Percentiles rank a stretch among this genome's conserved stretches.
Evolutionary conservation across 2,888 invertebrate species (phyloP).

Genomic region (Tineola bisselliella): DNA sequence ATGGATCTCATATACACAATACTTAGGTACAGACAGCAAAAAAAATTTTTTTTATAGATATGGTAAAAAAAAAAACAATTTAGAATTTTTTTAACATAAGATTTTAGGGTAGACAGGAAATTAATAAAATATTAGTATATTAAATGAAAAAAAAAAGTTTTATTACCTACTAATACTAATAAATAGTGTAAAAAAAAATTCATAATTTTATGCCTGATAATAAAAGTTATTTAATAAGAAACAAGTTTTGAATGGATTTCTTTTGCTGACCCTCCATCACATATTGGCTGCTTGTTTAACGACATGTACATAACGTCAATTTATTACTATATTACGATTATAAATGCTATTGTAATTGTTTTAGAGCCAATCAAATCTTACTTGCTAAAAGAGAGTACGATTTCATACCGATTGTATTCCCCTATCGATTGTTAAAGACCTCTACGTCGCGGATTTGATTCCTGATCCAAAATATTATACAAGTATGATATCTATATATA

Average conservation of each 20-base stretch:
- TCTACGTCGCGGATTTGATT: too few relatives aligned
- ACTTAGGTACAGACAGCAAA: neutral
- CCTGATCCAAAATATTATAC: too few relatives aligned
- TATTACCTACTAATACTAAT: too few relatives aligned
- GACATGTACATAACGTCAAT: slow-evolving; percentile 26
- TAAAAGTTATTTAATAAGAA: too few relatives aligned
- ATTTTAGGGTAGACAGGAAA: too few relatives aligned
- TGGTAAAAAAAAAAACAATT: too few relatives aligned
- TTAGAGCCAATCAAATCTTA: slow-evolving; percentile 15
- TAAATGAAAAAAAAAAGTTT: too few relatives aligned
- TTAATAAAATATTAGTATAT: too few relatives aligned
- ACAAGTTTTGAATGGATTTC: too few relatives aligned
- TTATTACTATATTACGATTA: slow-evolving; percentile 33
- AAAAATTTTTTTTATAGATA: neutral
- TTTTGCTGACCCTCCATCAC: slow-evolving; percentile 1
- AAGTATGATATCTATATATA: too few relatives aligned
- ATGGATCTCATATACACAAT: neutral
- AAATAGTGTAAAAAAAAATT: neutral
- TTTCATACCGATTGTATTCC: neutral
- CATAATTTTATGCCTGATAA: neutral
- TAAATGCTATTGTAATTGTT: slow-evolving; percentile 34
- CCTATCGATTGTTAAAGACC: neutral
- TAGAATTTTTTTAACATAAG: too few relatives aligned
- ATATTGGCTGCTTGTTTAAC: slow-evolving; percentile 22
- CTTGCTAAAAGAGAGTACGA: neutral